These are phyloP conservation scores for Lamellibrachia columna DNA, from an alignment of 2,888 invertebrate species.

Conservation along the genomic window DNA sequence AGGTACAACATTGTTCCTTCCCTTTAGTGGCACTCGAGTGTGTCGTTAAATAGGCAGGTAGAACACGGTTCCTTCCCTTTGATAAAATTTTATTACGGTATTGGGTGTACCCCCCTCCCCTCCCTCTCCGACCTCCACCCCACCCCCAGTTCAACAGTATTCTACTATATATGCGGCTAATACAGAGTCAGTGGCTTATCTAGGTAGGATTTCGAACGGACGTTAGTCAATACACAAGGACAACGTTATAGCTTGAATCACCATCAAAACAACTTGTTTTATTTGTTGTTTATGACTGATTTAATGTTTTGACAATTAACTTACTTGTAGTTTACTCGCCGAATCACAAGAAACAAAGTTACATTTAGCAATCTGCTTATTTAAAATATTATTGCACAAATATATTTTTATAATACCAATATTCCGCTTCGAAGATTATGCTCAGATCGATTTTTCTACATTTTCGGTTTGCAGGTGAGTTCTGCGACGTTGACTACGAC, in stretches of 20 bases:
- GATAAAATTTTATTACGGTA: neutral
- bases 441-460: neutral
- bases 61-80: neutral
- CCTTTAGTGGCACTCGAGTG: neutral
- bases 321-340: neutral
- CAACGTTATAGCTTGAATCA: neutral
- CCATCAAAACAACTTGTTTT: neutral
- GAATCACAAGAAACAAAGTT: neutral
- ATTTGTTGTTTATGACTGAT: neutral
- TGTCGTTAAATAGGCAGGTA: neutral
- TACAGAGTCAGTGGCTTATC: neutral
- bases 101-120: no score
- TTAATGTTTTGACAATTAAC: neutral
- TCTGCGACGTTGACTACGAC: slow-evolving; percentile 19
- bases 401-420: no score
- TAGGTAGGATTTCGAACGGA: neutral
- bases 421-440: no score
- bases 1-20: neutral
- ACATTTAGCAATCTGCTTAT: no score
- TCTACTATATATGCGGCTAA: neutral
- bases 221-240: neutral
- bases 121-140: no score
- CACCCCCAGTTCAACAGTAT: neutral
- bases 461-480: neutral
- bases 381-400: no score